Evolutionary conservation across 2,797 vertebrate genomes (phyloP).

Genomic region (Oreonectes daqikongensis): DNA sequence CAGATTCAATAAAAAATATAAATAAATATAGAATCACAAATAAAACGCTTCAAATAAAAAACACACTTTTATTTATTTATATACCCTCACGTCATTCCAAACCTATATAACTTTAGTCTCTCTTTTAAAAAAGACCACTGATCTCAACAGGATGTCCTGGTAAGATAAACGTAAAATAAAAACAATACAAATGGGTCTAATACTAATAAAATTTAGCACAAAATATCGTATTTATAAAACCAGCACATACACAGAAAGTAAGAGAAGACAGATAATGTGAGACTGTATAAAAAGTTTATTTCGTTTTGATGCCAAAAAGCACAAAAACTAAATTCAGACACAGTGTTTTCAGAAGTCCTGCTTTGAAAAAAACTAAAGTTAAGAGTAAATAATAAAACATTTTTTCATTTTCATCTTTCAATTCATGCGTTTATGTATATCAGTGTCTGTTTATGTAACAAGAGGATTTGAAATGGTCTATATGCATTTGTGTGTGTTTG

Average conservation of each 20-base stretch:
- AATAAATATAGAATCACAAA: no score
- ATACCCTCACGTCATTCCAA: no score
- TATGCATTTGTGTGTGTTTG: constrained; percentile 7
- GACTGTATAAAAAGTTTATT: constrained; percentile 35
- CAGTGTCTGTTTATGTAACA: neutral
- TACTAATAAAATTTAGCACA: neutral
- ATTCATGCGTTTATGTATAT: constrained; percentile 5
- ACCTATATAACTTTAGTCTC: neutral
- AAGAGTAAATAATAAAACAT: constrained; percentile 24
- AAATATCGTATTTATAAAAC: neutral
- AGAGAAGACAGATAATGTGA: constrained; percentile 1
- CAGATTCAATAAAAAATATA: no score
- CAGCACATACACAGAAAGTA: neutral
- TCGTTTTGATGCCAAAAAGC: constrained; percentile 11
- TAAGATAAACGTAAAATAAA: no score
- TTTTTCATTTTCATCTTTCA: neutral
- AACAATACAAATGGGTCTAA: no score
- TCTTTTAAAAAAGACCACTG: no score
- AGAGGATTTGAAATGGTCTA: neutral
- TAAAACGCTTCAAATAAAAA: no score
- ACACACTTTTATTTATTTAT: no score
- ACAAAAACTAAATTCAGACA: constrained; percentile 21
- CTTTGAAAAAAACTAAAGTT: constrained; percentile 2
- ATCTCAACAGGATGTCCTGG: no score
- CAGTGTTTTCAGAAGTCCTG: constrained; percentile 38